Base-by-base conservation (phyloP, 2,113 vertebrate genomes). In the Conger conger region DNA sequence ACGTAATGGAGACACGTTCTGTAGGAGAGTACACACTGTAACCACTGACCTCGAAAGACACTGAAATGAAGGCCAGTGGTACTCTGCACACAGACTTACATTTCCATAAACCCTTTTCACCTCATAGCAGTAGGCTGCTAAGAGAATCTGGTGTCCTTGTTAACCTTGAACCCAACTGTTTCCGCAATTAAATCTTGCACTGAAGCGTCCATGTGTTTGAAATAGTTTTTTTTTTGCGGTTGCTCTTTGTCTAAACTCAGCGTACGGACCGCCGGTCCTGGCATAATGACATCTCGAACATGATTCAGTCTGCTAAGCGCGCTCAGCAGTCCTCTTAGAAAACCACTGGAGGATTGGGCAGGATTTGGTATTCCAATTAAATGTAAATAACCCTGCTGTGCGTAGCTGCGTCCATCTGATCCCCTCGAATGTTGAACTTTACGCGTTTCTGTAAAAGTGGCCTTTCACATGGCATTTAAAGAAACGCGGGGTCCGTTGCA, bases 351-450 rank as follows among this genome's bases (percentile, higher is more conserved):
- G 87, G 85, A 87, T 76, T 79, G 33, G 23, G 50, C 81, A 8
- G 80, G 85, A 86, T 88, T 90, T 88, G 73, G 83, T 42, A 86
- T 90, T 87, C 81, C 89, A 88, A 88, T 87, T 80, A 85, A 88
- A 91, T 91, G 88, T 86, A 89, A 90, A 91, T 90, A n/a, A 88
- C 76, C 82, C 50, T 40, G 33, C 83, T 11, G 40, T 27, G 27
- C 42, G 37, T 33, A 27, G 53, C 30, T 3, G 33, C 2, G 79
- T 33, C n/a, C 20, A 35, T 85, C 30, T 50, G 76, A 85, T 82
- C 78, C 37, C 54, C 33, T 30, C 54, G 33, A n/a, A 35, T 17
- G 82, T 82, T 57, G 33, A 85, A 87, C 83, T 82, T 85, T 78
- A 35, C 36, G 35, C 76, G 57, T 27, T 79, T n/a, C 77, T 50